These are phyloP conservation scores for Melieria crassipennis DNA, from an alignment of 2,888 invertebrate species.

Conservation along the genomic window DNA sequence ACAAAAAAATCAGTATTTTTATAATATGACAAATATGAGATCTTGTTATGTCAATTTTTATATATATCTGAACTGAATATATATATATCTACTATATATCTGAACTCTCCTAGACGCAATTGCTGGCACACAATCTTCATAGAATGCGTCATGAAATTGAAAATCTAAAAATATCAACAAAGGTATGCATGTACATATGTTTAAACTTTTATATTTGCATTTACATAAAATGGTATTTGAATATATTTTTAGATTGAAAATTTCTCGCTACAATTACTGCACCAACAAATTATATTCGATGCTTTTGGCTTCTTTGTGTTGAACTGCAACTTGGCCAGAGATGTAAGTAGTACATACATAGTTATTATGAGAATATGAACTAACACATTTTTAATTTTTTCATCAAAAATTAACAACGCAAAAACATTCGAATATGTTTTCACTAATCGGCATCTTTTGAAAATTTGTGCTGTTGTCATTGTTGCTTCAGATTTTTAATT, in stretches of 20 bases:
- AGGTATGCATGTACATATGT: constrained; percentile 36
- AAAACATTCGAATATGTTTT: not conserved
- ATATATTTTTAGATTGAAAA: constrained; percentile 45
- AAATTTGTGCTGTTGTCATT: no score
- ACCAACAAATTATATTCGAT: constrained; percentile 49
- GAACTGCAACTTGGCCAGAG: constrained; percentile 43
- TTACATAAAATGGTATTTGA: constrained; percentile 9
- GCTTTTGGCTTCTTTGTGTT: constrained; percentile 44
- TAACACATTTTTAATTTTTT: constrained; percentile 5
- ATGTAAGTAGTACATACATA: constrained; percentile 37
- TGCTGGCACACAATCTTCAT: constrained; percentile 43
- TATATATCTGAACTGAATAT: no score
- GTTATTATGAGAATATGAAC: not conserved
- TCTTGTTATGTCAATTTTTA: not conserved
- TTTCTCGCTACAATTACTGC: constrained; percentile 48
- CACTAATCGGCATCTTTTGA: not conserved
- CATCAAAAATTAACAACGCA: not conserved
- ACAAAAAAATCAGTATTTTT: no score
- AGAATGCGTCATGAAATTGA: constrained; percentile 42
- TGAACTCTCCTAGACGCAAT: constrained; percentile 36
- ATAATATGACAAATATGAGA: not conserved
- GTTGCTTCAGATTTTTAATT: not conserved
- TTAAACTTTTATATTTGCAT: not conserved
- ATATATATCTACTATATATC: no score
- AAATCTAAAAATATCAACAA: constrained; percentile 43